phyloP scores from a whole-genome alignment of 35 echinoderm and acorn worm genomes.

The Heliocidaris tuberculata region DNA sequence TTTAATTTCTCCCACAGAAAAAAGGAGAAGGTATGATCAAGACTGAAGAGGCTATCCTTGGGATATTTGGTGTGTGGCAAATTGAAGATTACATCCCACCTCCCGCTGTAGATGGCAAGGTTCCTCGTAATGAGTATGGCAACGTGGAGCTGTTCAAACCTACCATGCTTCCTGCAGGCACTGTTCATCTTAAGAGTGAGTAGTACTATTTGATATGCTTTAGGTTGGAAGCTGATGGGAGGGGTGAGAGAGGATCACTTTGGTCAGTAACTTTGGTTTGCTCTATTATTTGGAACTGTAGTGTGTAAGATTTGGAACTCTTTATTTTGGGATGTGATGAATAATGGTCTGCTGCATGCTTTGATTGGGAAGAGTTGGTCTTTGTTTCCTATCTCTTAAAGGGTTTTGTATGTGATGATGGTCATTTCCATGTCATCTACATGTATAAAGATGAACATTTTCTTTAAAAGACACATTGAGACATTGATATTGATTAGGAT shows the following conservation, averaged over 20 bases:
- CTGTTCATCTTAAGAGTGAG: slow-evolving; percentile 89
- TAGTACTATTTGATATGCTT: background rate
- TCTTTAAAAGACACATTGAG: too few species aligned
- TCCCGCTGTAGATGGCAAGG: slow-evolving; percentile 84
- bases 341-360: too few species aligned
- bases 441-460: too few species aligned
- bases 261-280: too few species aligned
- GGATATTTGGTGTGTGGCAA: slow-evolving; percentile 86
- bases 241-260: background rate
- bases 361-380: too few species aligned
- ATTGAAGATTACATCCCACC: slow-evolving; percentile 81
- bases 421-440: too few species aligned
- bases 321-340: background rate
- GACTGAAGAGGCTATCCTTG: slow-evolving; percentile 47
- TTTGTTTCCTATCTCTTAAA: too few species aligned
- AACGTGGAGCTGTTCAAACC: slow-evolving; percentile 94
- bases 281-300: too few species aligned
- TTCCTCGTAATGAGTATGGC: slow-evolving; percentile 95
- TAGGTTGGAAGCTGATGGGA: background rate
- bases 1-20: background rate
- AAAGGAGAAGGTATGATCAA: slow-evolving; percentile 50
- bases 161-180: slow-evolving; percentile 81
- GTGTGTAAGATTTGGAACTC: background rate
- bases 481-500: too few species aligned
- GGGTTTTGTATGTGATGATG: too few species aligned